Base-by-base conservation (phyloP, 2,888 invertebrate species). In the Acanthopleura granulata region DNA sequence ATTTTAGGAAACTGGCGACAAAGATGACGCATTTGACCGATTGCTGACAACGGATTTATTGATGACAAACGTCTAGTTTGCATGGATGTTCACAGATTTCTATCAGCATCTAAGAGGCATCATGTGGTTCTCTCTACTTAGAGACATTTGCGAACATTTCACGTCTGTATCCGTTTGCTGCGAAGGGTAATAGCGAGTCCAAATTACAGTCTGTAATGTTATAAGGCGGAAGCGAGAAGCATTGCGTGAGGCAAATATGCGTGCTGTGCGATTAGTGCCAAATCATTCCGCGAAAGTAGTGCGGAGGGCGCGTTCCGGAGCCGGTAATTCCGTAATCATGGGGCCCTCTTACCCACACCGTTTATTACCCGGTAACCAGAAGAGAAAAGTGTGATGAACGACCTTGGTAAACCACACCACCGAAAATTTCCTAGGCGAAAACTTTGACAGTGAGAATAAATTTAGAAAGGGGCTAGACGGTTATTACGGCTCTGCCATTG, bases 341-440 rank as follows among this genome's bases (percentile, higher is more conserved):
- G 57, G 18, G 18, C 22, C 57, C 12, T 22, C 22, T 18, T 22
- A n/a, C 57, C n/a, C 18, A 12, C 22, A 57, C 57, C 57, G 22
- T 18, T 57, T 57, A 57, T 57, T 57, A 57, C 22, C 6, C 12
- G 57, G n/a, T 57, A 22, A 57, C n/a, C 57, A 22, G 57, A n/a
- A 57, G 57, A 57, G 22, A n/a, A 57, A 57, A 57, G 57, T 57
- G 57, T 57, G 57, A 57, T 57, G 57, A n/a, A 57, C 57, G 57
- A 57, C 57, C 22, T 4, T 3, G 57, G 57, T 18, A n/a, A 57
- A n/a, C 57, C n/a, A 57, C 57, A 57, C 57, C 57, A 57, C 57
- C 57, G 57, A 57, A 57, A 57, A 57, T 57, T 57, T 57, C 57
- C 57, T 57, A 57, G 12, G n/a, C 57, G 57, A 57, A 57, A 57